phyloP scores from a whole-genome alignment of 1,140 invertebrate genomes.

The Atta texana region DNA sequence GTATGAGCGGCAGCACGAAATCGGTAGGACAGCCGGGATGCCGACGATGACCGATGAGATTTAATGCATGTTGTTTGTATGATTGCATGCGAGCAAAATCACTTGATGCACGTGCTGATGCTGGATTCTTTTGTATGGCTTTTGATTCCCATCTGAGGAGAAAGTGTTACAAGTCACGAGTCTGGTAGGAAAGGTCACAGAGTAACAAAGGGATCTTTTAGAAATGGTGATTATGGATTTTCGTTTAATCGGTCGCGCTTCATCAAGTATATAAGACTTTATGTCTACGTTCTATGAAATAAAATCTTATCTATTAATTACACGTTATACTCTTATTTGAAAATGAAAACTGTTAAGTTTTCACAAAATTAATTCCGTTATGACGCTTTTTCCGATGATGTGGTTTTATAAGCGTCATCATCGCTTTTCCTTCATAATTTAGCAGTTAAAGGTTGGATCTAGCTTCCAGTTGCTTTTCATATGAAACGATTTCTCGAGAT shows the following conservation, averaged over 20 bases:
- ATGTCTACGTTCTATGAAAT: background rate
- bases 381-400: background rate
- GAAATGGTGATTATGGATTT: background rate
- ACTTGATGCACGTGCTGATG: constrained; percentile 25
- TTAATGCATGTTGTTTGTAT: constrained; percentile 4
- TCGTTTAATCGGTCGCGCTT: background rate
- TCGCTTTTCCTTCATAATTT: background rate
- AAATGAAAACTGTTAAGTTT: background rate
- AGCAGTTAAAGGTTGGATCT: background rate
- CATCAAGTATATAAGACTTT: background rate
- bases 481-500: background rate
- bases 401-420: background rate
- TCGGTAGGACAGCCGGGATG: constrained; percentile 54
- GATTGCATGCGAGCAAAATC: constrained; percentile 20
- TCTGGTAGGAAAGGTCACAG: background rate
- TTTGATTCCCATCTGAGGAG: background rate
- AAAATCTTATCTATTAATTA: background rate
- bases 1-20: constrained; percentile 66
- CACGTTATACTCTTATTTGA: background rate
- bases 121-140: background rate
- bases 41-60: constrained; percentile 17
- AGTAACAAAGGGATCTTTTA: background rate
- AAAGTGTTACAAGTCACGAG: background rate
- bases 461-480: background rate
- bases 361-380: background rate